Base-by-base conservation (phyloP, 2,113 vertebrate species). In the Colossoma macropomum region DNA sequence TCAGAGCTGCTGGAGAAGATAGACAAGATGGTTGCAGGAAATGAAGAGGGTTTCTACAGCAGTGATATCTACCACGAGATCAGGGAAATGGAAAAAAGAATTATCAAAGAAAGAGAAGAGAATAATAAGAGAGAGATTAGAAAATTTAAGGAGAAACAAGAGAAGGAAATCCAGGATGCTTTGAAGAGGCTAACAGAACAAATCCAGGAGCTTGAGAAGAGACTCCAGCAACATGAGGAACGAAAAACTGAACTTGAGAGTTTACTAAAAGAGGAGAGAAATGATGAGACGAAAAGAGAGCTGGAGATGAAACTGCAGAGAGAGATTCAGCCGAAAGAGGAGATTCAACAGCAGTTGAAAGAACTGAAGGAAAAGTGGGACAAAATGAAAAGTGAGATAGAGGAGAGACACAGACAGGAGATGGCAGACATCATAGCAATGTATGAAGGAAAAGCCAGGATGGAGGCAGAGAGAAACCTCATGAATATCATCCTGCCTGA, bases 391-490 rank as follows among this genome's bases (percentile, higher is more conserved):
- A 79, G 9, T 30, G 50, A 68, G 30, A 68, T 34, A 30, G 65
- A 34, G 21, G 63, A 79, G 8, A 69, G 34, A 27, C 45, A 50
- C 48, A 50, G 13, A 50, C 9, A 50, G 13, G 7, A 50, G 48
- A 50, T 50, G 48, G 13, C 4, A 15, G 48, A 50, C 4, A 7
- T 50, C 48, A 50, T 50, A 15, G 48, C 4, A 11, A 10, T 50
- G 8, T 50, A 30, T 66, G 38, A 77, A 77, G 75, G 16, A 65
- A 38, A 65, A 16, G 10, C 41, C 63, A 45, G 16, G 45, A 65
- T 65, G n/a, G 59, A 77, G 38, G 75, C 25, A 77, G 75, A 77
- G 75, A 65, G 38, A 65, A 65, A 28, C 8, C 25, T 77, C 5
- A 30, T 77, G 11, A 50, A 65, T 38, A 65, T 50, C 0, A 48